phyloP scores from a whole-genome alignment of 2,113 vertebrate species.

The Chionis minor region DNA sequence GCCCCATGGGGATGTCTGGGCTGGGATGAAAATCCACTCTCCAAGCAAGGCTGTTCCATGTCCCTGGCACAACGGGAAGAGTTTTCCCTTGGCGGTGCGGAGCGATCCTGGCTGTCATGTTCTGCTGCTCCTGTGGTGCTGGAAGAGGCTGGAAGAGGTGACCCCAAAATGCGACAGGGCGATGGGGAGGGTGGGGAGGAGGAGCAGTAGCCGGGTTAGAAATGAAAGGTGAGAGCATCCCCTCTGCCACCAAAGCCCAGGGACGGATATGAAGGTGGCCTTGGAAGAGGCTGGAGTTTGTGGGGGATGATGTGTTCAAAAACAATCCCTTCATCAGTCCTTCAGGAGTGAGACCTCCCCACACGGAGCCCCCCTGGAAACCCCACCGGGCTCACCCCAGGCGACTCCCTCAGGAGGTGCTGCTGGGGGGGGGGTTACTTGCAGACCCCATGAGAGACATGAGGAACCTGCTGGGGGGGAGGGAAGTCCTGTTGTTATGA shows the following conservation, averaged over 20 bases:
- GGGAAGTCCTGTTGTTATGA: not conserved
- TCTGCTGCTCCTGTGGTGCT: not conserved
- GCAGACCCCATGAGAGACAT: not conserved
- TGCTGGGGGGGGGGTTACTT: too few species aligned
- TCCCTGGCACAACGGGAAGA: not conserved
- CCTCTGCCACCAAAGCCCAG: not conserved
- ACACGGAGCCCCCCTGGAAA: too few species aligned
- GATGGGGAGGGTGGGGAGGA: not conserved
- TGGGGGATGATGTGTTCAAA: not conserved
- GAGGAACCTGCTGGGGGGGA: not conserved
- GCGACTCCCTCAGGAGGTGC: not conserved
- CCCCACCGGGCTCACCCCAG: not conserved
- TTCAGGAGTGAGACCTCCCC: not conserved
- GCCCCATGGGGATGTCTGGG: not conserved
- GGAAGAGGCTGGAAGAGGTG: not conserved
- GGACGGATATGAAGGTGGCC: not conserved
- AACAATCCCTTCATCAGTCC: not conserved
- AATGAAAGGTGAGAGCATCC: not conserved
- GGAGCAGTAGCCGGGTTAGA: not conserved
- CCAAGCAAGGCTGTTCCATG: not conserved
- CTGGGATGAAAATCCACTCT: not conserved
- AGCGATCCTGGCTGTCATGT: fast-evolving
- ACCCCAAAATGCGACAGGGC: not conserved
- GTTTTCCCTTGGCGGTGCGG: not conserved
- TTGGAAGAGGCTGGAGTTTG: not conserved